Base-by-base conservation (phyloP, 2,113 vertebrate species). In the Thermophis baileyi region DNA sequence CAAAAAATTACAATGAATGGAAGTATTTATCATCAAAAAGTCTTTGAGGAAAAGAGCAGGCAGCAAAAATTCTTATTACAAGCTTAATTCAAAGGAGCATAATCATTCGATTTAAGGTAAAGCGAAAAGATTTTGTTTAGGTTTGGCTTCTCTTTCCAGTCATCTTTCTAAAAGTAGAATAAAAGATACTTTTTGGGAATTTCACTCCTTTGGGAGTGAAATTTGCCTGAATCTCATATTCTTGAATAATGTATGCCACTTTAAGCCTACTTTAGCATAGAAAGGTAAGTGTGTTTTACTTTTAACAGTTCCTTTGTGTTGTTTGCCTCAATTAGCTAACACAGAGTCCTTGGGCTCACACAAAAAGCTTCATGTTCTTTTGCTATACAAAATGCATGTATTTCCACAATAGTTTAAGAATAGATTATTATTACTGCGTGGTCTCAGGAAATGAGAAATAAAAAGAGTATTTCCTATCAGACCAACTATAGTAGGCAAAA, bases 1-100 rank as follows among this genome's bases (percentile, higher is more conserved):
- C 96, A 96, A 95, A 94, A 97, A 97, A 97, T 98, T 97, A 97
- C 96, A 96, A 97, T 96, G 95, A 97, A 97, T 96, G 81, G 95
- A 97, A 97, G 97, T 96, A 97, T 96, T 97, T 96, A 96, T 97
- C 97, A 97, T 97, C 97, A 98, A 97, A 97, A 94, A 97, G 97
- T 96, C 97, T 98, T 98, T 98, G 97, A 98, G 97, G 95, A 97
- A 90, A 93, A 94, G 93, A 97, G 96, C 95, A 97, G 95, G 96
- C 96, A 94, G 96, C 85, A 85, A 96, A 86, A 97, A 92, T 94
- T 97, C 96, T 96, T 96, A 96, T 97, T 96, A 96, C 93, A 95
- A 94, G 94, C 95, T 93, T 94, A 86, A 93, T 81, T 93, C 85
- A 91, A 63, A 89, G 92, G 94, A 96, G 95, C 96, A 95, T 95